Evolutionary conservation across 2,888 invertebrate species (phyloP), one percentile per base, ranked within the genome.

Genomic region (Subacronicta megacephala): DNA sequence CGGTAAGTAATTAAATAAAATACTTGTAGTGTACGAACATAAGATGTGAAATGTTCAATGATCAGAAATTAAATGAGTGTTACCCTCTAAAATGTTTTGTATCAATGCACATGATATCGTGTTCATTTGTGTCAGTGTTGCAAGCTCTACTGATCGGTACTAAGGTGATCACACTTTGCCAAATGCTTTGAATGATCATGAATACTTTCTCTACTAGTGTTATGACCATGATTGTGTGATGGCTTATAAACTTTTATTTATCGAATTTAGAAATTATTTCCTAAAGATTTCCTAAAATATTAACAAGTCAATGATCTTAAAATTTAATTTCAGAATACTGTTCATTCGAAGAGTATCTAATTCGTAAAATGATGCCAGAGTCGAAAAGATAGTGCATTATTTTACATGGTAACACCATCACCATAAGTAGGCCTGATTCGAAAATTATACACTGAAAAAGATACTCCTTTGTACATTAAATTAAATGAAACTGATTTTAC

Each of bases 111-210:
- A 71, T 75, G 80, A 76, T 75, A 80, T 82, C 82, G 84, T 87
- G 84, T 86, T 77, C 54, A 72, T 70, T 72, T 67, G 87, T 89
- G 87, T 90, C 67, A 85, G 91, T 92, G 90, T 92, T 85, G 89
- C 90, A 93, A 93, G 93, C 90, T 85, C 92, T 92, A 91, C 87
- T 79, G 66, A 82, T 81, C 76, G 62, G 72, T 70, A 81, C 88
- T 85, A 83, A 76, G 83, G 88, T 89, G 84, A 84, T 84, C 85
- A 88, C 85, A 88, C 83, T 80, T 81, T 74, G 70, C 78, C 69
- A 72, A 75, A 83, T 82, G 80, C 72, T 72, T 29, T 70, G 63
- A 62, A 82, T 83, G 77, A 81, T 67, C 47, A 77, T 77, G 80
- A 77, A 51, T 71, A 60, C 74, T 76, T 63, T 51, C 59, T 53